Evolutionary conservation across 2,888 invertebrate species (phyloP).

Genomic region (Drosophila sordidula): DNA sequence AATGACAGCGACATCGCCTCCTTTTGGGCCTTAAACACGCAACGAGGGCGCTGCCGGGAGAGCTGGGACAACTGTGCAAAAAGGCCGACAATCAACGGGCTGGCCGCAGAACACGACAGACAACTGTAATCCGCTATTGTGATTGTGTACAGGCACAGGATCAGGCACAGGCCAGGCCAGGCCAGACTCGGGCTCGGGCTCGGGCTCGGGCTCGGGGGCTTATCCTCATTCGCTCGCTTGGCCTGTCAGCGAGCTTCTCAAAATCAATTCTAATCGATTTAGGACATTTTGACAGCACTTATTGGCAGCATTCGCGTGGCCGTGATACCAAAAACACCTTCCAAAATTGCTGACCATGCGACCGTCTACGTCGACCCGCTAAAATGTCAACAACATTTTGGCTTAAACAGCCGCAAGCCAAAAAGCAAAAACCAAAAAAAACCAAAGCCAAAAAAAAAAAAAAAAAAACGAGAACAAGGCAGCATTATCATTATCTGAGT

Average conservation of each 20-base stretch:
- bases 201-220: slow-evolving; percentile 14
- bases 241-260: slow-evolving; percentile 71
- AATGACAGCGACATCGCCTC: slow-evolving; percentile 83
- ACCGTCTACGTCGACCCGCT: slow-evolving; percentile 21
- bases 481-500: slow-evolving; percentile 75
- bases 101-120: slow-evolving; percentile 76
- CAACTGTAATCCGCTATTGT: slow-evolving; percentile 80
- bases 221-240: slow-evolving; percentile 24
- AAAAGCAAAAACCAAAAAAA: slow-evolving; percentile 1
- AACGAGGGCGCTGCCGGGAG: slow-evolving; percentile 24
- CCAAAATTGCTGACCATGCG: slow-evolving; percentile 28
- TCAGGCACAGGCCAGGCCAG: slow-evolving; percentile 2
- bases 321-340: slow-evolving; percentile 71
- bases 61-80: slow-evolving; percentile 32
- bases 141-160: slow-evolving; percentile 40
- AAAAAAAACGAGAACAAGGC: slow-evolving; percentile 53
- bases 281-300: slow-evolving; percentile 80
- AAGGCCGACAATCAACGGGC: slow-evolving; percentile 55
- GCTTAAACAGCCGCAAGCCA: slow-evolving; percentile 56
- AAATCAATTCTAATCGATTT: slow-evolving; percentile 82
- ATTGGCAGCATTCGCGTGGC: slow-evolving; percentile 80
- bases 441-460: slow-evolving; percentile 2
- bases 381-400: slow-evolving; percentile 74
- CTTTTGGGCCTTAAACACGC: slow-evolving; percentile 76
- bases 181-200: too few relatives aligned